Evolutionary conservation across 2,113 vertebrate species (phyloP).

Genomic region (Nothobranchius furzeri): DNA sequence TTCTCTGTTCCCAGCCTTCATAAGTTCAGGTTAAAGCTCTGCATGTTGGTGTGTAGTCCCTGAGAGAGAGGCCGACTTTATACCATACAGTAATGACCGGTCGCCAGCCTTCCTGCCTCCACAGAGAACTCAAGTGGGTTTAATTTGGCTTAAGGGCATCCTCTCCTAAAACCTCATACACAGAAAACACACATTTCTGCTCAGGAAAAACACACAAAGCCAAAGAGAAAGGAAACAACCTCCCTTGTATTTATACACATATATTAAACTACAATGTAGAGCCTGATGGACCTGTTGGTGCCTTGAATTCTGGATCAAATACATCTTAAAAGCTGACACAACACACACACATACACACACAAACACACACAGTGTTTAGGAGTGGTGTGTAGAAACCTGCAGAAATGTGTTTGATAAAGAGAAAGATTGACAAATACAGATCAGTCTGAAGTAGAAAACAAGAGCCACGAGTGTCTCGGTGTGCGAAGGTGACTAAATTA

Average conservation of each 20-base stretch:
- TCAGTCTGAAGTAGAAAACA: slow-evolving; percentile 26
- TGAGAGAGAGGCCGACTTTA: slow-evolving; percentile 42
- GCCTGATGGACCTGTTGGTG: too few species aligned
- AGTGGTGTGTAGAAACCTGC: slow-evolving; percentile 8
- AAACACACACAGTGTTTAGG: slow-evolving; percentile 4
- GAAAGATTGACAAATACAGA: slow-evolving; percentile 2
- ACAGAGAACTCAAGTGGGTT: background rate
- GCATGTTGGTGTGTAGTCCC: slow-evolving; percentile 25
- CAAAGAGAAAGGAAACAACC: too few species aligned
- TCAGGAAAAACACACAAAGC: too few species aligned
- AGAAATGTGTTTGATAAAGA: slow-evolving; percentile 23
- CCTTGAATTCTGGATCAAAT: too few species aligned
- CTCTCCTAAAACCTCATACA: slow-evolving; percentile 25
- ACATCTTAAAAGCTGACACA: too few species aligned
- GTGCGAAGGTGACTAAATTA: slow-evolving; percentile 10
- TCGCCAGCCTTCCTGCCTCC: slow-evolving; percentile 55
- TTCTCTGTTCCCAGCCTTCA: slow-evolving; percentile 43
- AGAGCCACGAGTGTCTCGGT: slow-evolving; percentile 24
- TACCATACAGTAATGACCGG: slow-evolving; percentile 28
- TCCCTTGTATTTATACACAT: too few species aligned
- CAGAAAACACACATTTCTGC: background rate
- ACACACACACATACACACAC: too few species aligned
- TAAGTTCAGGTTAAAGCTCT: slow-evolving; percentile 42
- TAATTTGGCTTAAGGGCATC: slow-evolving; percentile 46
- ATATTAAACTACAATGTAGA: too few species aligned